Base-by-base conservation (phyloP, 2,888 invertebrate species). In the Diarsia rubi region DNA sequence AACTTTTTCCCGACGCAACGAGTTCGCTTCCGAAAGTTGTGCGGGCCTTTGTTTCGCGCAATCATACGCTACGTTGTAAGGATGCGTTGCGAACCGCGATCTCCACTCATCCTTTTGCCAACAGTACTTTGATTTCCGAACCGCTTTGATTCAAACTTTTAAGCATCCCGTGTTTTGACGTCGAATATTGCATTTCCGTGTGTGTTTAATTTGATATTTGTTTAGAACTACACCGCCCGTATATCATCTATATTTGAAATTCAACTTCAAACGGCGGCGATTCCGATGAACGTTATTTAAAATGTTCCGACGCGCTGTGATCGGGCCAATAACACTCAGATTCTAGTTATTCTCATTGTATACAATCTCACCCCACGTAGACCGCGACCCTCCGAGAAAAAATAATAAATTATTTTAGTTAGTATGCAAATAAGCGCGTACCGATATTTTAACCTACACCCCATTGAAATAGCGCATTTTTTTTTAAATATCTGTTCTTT, bases 391-490 rank as follows among this genome's bases (percentile, higher is more conserved):
- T 96, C 93, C 91, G 93, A 93, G 93, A 94, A 96, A 96, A 96
- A 96, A 96, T 96, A 96, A 96, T 96, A 96, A 96, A 96, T 96
- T 96, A 96, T 96, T 96, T 96, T 96, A 96, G 96, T 96, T 96
- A 96, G 96, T 96, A 96, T 96, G 96, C 96, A 96, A 96, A 96
- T 96, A 95, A 95, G 95, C 90, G 87, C 89, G 91, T 93, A 90
- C 95, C 94, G 95, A 96, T 95, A 95, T 96, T 95, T 95, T 95
- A 94, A 94, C 93, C 92, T 92, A 95, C 95, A 95, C 96, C 96
- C 96, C 95, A 95, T 94, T 92, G 94, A 94, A 90, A 91, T 89
- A 91, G 91, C 90, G 90, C 90, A 85, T 88, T 93, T 94, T 94
- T 92, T 92, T 92, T 90, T 89, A 91, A 91, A 92, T 93, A 91